phyloP scores from a whole-genome alignment of 2,113 vertebrate genomes.

The Corvus moneduloides region DNA sequence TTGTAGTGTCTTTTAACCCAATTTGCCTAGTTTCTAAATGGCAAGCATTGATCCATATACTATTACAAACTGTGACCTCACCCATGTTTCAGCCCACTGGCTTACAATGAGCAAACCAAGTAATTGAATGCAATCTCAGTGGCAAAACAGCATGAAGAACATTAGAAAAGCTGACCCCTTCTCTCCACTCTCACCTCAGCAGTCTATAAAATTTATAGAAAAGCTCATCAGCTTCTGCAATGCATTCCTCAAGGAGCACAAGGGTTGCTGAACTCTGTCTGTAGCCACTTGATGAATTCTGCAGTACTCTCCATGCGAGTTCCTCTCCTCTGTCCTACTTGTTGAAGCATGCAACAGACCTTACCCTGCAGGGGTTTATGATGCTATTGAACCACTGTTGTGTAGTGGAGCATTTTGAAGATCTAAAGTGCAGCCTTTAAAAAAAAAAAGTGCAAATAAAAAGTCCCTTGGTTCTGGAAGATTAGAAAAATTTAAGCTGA shows the following conservation, averaged over 20 bases:
- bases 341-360: neutral
- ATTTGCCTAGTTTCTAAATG: neutral
- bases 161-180: conserved; percentile 18
- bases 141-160: conserved; percentile 21
- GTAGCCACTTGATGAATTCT: neutral
- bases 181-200: neutral
- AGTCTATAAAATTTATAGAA: conserved; percentile 11
- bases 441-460: neutral
- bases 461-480: neutral
- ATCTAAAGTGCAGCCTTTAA: neutral
- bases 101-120: neutral
- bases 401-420: neutral
- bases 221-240: neutral
- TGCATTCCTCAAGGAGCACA: neutral
- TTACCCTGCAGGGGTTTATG: neutral
- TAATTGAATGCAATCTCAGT: conserved; percentile 15
- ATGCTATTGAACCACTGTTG: neutral
- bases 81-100: conserved; percentile 1
- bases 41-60: neutral
- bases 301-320: neutral
- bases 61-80: neutral
- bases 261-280: neutral
- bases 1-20: neutral
- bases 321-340: neutral
- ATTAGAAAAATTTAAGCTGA: neutral